Conservation (phyloP, 2,113 vertebrate genomes). For the Calcarius ornatus region DNA sequence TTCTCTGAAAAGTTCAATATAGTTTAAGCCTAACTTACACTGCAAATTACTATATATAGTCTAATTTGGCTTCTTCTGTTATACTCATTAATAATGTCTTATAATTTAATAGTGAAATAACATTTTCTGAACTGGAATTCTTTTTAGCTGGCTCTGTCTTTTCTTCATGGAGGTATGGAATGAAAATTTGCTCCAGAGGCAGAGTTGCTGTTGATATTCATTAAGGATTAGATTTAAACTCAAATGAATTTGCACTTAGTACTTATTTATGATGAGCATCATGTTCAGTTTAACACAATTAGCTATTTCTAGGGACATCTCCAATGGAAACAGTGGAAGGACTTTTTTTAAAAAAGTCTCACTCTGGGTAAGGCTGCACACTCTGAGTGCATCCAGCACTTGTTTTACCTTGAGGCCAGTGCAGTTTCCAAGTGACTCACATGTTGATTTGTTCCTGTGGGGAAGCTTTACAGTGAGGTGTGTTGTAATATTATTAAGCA, state of each 20-base stretch:
- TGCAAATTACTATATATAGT: background rate
- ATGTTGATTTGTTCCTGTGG: background rate
- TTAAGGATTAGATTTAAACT: background rate
- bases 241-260: background rate
- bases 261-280: background rate
- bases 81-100: background rate
- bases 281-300: background rate
- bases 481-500: background rate
- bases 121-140: background rate
- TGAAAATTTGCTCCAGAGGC: background rate
- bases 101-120: background rate
- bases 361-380: background rate
- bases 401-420: background rate
- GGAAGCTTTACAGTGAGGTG: background rate
- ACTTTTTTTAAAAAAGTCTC: background rate
- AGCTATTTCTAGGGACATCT: background rate
- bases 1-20: background rate
- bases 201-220: background rate
- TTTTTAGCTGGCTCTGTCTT: background rate
- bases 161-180: background rate
- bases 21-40: fast-evolving
- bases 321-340: background rate
- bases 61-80: background rate
- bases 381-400: background rate
- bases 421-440: background rate